Evolutionary conservation across 2,888 invertebrate genomes (phyloP).

Genomic region (Stenoptilia bipunctidactyla): DNA sequence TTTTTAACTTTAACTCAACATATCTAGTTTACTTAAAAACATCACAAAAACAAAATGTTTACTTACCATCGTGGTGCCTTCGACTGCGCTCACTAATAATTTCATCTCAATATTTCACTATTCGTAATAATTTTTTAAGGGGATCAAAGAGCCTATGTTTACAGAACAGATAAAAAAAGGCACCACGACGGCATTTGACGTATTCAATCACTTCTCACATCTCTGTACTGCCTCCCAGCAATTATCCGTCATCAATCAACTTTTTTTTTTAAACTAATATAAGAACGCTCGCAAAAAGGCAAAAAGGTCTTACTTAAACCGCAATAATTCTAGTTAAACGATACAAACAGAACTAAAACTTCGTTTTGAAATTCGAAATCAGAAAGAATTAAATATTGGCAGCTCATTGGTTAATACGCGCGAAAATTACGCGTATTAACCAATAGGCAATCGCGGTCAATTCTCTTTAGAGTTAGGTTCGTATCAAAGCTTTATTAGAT

Average conservation of each 20-base stretch:
- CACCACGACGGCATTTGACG: slow-evolving; percentile 58
- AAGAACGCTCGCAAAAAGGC: background rate
- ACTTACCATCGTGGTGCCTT: slow-evolving; percentile 65
- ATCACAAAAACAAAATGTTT: slow-evolving; percentile 6
- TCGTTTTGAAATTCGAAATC: no score
- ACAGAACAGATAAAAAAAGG: slow-evolving; percentile 69
- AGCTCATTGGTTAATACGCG: no score
- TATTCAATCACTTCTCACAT: slow-evolving; percentile 15
- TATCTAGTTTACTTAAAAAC: no score
- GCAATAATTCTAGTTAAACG: no score
- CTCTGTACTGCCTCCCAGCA: slow-evolving; percentile 44
- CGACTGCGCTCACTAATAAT: slow-evolving; percentile 36
- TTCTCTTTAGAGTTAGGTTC: no score
- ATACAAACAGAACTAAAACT: no score
- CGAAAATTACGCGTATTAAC: no score
- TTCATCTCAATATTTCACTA: slow-evolving; percentile 18
- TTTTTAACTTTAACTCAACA: no score
- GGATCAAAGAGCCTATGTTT: slow-evolving; percentile 43
- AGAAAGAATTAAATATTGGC: no score
- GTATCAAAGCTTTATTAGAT: no score
- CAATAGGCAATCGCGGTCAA: no score
- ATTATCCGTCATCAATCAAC: slow-evolving; percentile 69
- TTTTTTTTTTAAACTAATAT: slow-evolving; percentile 13
- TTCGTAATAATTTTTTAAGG: slow-evolving; percentile 7
- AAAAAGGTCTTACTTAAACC: no score